Base-by-base conservation (phyloP, 1,140 invertebrate genomes). In the Drosophila burlai region DNA sequence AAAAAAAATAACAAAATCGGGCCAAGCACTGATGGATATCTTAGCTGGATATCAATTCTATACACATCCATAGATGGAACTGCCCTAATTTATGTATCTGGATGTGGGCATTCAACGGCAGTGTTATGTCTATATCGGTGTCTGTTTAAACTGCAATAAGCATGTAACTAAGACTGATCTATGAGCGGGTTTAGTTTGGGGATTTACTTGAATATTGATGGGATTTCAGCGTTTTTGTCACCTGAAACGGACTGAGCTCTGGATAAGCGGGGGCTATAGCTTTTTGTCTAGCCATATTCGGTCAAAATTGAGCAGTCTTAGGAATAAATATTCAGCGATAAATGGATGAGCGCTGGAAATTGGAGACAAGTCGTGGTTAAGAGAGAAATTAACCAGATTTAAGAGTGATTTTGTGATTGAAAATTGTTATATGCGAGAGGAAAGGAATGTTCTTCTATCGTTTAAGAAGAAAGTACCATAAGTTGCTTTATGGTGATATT, bases 41-140 rank as follows among this genome's bases (percentile, higher is more conserved):
- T 73, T 10, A 16, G 68, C 67, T 64, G 62, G 62, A 64, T 64
- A 64, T 67, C 15, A 29, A 24, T 80, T 64, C 68, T 72, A 61
- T 49, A 46, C 47, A 49, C 52, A 64, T 46, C 65, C 49, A 65
- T 55, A 60, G 42, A 50, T 68, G 49, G 58, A 67, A 57, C 31
- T 40, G 84, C 58, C 80, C 73, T 81, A 90, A 89, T 89, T 89
- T 89, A 89, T 89, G 85, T 55, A 90, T 74, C 76, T 68, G 47
- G 46, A 84, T 65, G 82, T 84, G 81, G 81, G 81, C 74, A 87
- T 87, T 87, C 84, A 89, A 87, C 83, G 81, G 84, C 83, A 89
- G 84, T 85, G 72, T 89, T 90, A 89, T 89, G 84, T 90, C 84
- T 89, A 83, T 81, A 89, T 89, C 82, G 72, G 66, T 74, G 71